These are phyloP conservation scores for Bedellia somnulentella DNA, from an alignment of 2,888 invertebrate species.

Conservation along the genomic window DNA sequence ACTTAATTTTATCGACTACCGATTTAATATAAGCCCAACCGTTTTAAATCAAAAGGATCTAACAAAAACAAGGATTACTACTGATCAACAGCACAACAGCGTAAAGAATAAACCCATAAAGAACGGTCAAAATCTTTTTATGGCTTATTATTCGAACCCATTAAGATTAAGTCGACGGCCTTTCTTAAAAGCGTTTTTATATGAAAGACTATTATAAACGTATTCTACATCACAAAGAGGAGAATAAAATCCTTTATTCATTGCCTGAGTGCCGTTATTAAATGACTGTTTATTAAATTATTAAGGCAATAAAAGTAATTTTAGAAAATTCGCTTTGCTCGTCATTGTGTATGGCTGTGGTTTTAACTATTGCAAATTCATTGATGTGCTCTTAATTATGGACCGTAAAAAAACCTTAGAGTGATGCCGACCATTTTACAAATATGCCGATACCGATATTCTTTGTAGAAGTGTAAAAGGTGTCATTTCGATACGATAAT, in stretches of 20 bases:
- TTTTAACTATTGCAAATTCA: no score
- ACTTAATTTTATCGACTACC: conserved; percentile 53
- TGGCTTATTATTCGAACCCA: conserved; percentile 52
- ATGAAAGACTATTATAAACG: conserved; percentile 44
- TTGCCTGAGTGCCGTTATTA: conserved; percentile 27
- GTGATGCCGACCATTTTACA: no score
- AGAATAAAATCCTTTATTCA: conserved; percentile 28
- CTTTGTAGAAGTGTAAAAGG: no score
- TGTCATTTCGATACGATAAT: no score
- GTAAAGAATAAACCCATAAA: conserved; percentile 45
- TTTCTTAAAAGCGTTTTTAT: conserved; percentile 37
- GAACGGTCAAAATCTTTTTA: conserved; percentile 43
- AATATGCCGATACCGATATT: no score
- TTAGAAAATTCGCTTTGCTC: conserved; percentile 17
- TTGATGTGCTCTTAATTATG: no score
- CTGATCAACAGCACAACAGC: conserved; percentile 25
- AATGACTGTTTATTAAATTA: conserved; percentile 40
- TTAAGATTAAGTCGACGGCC: conserved; percentile 46
- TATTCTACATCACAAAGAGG: conserved; percentile 48
- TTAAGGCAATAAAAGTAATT: conserved; percentile 24
- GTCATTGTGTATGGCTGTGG: no score
- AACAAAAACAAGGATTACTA: conserved; percentile 29
- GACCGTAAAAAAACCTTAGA: no score
- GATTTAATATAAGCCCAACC: conserved; percentile 35
- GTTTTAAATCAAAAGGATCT: conserved; percentile 42